Evolutionary conservation across 2,113 vertebrate genomes (phyloP).

Genomic region (Cathartes aura): DNA sequence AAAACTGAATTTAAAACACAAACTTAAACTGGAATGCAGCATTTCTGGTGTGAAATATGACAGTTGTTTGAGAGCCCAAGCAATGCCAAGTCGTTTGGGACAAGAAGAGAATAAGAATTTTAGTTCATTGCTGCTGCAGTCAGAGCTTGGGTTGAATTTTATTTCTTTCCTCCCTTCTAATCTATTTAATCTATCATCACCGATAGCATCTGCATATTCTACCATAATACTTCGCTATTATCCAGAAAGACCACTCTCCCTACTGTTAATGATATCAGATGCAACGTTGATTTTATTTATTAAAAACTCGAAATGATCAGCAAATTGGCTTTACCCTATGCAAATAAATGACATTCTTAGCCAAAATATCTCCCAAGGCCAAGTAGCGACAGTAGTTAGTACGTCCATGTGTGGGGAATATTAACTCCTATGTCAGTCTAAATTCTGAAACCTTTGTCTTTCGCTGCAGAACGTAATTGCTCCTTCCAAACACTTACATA

Average conservation of each 20-base stretch:
- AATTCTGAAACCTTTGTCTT: not conserved
- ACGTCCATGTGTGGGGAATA: not conserved
- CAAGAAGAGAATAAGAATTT: conserved; percentile 53
- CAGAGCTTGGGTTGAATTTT: conserved; percentile 1
- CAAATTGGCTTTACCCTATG: not conserved
- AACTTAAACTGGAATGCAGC: conserved; percentile 1
- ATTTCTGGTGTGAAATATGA: conserved; percentile 54
- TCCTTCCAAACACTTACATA: not conserved
- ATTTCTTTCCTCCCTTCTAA: conserved; percentile 21
- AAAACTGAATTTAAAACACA: conserved; percentile 47
- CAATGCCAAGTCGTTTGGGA: conserved; percentile 50
- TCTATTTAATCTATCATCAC: conserved; percentile 1
- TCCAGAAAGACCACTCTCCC: not conserved
- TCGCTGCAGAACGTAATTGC: not conserved
- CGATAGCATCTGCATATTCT: not conserved
- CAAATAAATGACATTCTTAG: not conserved
- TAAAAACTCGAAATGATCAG: not conserved
- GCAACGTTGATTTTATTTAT: conserved; percentile 21
- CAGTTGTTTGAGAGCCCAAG: conserved; percentile 44
- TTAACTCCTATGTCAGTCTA: not conserved
- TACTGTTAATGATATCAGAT: not conserved
- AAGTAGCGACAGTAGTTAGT: not conserved
- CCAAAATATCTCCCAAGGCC: not conserved
- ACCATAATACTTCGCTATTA: not conserved
- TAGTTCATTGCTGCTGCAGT: not conserved